phyloP scores from a whole-genome alignment of 35 echinoderm and acorn worm genomes.

The Ophioderma brevispina region DNA sequence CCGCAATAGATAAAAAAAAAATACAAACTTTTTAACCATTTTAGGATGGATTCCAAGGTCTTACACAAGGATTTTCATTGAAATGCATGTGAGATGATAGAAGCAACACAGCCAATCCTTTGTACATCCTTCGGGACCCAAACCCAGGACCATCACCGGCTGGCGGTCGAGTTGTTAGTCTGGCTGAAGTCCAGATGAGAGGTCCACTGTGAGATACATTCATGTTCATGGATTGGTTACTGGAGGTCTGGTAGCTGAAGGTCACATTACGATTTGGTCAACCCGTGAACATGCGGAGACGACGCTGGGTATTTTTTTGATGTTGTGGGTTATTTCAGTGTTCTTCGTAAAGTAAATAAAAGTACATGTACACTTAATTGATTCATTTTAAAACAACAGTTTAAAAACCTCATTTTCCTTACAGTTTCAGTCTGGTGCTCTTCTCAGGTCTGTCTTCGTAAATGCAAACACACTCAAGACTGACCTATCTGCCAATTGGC shows the following conservation, averaged over 20 bases:
- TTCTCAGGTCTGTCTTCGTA: too few species aligned
- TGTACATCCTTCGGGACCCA: constrained; percentile 35
- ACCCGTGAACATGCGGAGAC: too few species aligned
- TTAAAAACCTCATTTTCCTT: too few species aligned
- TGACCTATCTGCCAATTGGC: too few species aligned
- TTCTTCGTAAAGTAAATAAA: too few species aligned
- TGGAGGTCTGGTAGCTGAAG: constrained; percentile 77
- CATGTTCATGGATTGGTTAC: constrained; percentile 52
- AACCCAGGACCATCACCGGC: constrained; percentile 77
- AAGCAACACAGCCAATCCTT: constrained; percentile 88
- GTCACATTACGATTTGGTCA: constrained; percentile 56
- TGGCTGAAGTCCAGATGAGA: constrained; percentile 7
- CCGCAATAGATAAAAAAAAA: too few species aligned
- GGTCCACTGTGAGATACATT: constrained; percentile 49
- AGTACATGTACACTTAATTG: too few species aligned
- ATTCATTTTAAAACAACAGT: too few species aligned
- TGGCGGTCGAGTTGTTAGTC: constrained; percentile 57
- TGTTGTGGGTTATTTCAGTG: too few species aligned
- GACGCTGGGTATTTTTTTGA: too few species aligned
- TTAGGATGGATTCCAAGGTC: constrained; percentile 80
- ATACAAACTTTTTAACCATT: constrained; percentile 81
- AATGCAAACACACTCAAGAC: too few species aligned
- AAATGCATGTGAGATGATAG: constrained; percentile 93
- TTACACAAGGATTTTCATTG: constrained; percentile 89
- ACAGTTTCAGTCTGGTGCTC: too few species aligned